These are phyloP conservation scores for Leptopilina boulardi DNA, from an alignment of 1,140 invertebrate species.

Conservation along the genomic window DNA sequence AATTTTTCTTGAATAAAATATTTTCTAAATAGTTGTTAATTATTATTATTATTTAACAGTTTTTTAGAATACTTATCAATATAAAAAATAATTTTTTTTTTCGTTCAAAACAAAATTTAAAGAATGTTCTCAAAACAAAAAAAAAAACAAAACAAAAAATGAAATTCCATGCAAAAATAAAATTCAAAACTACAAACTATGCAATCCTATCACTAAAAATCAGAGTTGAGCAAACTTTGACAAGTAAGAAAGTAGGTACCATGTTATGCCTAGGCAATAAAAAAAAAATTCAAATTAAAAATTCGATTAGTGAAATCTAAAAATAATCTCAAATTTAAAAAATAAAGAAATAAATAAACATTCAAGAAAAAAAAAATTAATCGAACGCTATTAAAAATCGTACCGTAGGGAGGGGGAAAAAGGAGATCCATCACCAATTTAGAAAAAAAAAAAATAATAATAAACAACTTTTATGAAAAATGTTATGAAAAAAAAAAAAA, in stretches of 20 bases:
- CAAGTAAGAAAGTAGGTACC: constrained; percentile 75
- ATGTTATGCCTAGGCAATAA: constrained; percentile 59
- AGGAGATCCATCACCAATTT: constrained; percentile 52
- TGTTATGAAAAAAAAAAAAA: too few species aligned
- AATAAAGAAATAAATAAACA: constrained; percentile 47
- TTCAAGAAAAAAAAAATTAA: constrained; percentile 10
- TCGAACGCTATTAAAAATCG: constrained; percentile 37
- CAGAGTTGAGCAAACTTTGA: constrained; percentile 73
- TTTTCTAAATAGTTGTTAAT: too few species aligned
- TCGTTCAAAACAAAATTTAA: too few species aligned
- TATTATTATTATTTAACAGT: too few species aligned
- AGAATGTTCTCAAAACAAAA: too few species aligned
- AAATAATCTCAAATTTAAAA: constrained; percentile 37
- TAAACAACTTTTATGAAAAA: too few species aligned
- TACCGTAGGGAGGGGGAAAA: constrained; percentile 41
- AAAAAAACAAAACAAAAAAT: constrained; percentile 28
- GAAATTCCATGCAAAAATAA: constrained; percentile 46
- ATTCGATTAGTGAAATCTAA: constrained; percentile 52
- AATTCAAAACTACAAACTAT: constrained; percentile 52
- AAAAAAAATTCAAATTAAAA: constrained; percentile 50
- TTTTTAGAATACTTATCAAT: too few species aligned
- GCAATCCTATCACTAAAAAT: constrained; percentile 64
- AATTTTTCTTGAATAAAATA: too few species aligned
- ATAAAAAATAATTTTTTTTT: too few species aligned
- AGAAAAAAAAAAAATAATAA: constrained; percentile 41